Conservation (phyloP, 2,113 vertebrate genomes). For the Pithys albifrons region DNA sequence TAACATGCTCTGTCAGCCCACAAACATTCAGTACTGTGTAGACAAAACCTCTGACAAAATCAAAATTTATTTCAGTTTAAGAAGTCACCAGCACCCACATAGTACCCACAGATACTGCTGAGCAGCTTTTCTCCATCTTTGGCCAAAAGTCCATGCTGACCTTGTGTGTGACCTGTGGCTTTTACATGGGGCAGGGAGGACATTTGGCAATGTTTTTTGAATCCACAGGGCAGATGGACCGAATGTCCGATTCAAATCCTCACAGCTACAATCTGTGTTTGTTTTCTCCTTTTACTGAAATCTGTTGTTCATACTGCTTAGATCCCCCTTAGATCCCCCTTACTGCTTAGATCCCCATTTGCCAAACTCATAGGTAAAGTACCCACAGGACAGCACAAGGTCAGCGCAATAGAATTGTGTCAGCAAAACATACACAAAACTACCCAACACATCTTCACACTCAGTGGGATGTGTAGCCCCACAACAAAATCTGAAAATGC, state of each 20-base stretch:
- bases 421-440: not conserved
- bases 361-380: not conserved
- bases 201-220: not conserved
- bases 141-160: not conserved
- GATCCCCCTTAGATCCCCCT: not conserved
- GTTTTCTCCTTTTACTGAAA: not conserved
- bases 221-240: not conserved
- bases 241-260: not conserved
- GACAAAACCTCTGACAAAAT: not conserved
- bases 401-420: not conserved
- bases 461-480: fast-evolving
- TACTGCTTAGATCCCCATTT: not conserved
- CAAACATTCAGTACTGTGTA: fast-evolving
- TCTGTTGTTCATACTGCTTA: not conserved
- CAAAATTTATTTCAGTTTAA: not conserved
- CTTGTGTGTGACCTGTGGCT: not conserved
- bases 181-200: not conserved
- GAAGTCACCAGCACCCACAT: not conserved
- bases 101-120: not conserved
- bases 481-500: not conserved
- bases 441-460: fast-evolving
- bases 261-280: not conserved
- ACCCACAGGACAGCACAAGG: not conserved
- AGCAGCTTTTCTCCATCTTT: not conserved
- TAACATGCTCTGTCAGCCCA: not conserved